Percentiles rank a stretch among this genome's conserved stretches.
These are phyloP conservation scores for Apoda limacodes DNA, from an alignment of 2,888 invertebrate genomes.

Conservation along the genomic window DNA sequence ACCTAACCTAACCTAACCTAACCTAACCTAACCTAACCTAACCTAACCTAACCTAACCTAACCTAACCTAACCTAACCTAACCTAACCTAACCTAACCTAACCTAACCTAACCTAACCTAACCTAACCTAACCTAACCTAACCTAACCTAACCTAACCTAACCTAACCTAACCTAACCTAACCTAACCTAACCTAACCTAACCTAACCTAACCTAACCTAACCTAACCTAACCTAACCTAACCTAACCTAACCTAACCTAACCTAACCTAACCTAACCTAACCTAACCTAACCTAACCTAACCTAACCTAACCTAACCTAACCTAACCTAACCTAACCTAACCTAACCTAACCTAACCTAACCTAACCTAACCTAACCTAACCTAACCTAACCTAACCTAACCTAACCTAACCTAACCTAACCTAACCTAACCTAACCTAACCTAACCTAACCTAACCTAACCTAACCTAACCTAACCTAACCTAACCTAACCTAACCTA, in stretches of 20 bases:
- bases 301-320: constrained; percentile 2
- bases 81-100: too few relatives aligned
- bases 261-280: constrained; percentile 2
- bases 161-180: constrained; percentile 3
- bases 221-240: constrained; percentile 3
- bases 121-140: too few relatives aligned
- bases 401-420: constrained; percentile 2
- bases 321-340: constrained; percentile 2
- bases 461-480: constrained; percentile 2
- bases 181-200: constrained; percentile 4
- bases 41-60: too few relatives aligned
- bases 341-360: constrained; percentile 2
- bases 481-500: constrained; percentile 2
- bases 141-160: constrained; percentile 1
- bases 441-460: constrained; percentile 2
- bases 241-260: constrained; percentile 2
- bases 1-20: too few relatives aligned
- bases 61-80: too few relatives aligned
- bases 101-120: too few relatives aligned
- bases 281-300: constrained; percentile 2
- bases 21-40: too few relatives aligned
- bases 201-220: constrained; percentile 3
- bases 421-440: constrained; percentile 2
- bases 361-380: constrained; percentile 2
- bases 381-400: constrained; percentile 2